Evolutionary conservation across 2,797 vertebrate species (phyloP).

Genomic region (Xenopus petersii): DNA sequence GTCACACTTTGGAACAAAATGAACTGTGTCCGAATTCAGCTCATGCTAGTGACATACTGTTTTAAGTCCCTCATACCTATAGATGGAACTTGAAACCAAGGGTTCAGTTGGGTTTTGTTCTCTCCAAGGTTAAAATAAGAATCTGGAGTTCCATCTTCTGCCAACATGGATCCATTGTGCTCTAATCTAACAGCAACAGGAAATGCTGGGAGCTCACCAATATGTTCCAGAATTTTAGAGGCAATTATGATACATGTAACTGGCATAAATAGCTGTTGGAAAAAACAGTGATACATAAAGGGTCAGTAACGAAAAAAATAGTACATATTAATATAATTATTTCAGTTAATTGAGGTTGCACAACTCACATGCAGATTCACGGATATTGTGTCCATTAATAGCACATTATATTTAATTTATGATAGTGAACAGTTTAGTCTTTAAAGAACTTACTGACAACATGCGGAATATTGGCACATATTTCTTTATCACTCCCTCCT

Average conservation of each 20-base stretch:
- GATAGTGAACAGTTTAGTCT: too few species aligned
- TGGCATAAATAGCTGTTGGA: slow-evolving; percentile 69
- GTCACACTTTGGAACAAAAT: too few species aligned
- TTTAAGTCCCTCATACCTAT: slow-evolving; percentile 61
- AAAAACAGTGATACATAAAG: too few species aligned
- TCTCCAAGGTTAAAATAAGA: slow-evolving; percentile 34
- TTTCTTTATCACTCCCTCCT: background rate
- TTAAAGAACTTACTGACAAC: slow-evolving; percentile 65
- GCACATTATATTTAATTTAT: too few species aligned
- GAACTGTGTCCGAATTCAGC: too few species aligned
- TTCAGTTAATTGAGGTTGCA: too few species aligned
- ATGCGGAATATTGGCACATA: slow-evolving; percentile 59
- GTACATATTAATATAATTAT: too few species aligned
- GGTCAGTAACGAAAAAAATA: too few species aligned
- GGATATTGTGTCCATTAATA: too few species aligned
- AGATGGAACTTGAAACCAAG: slow-evolving; percentile 72
- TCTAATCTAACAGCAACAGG: slow-evolving; percentile 13
- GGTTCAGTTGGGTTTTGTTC: slow-evolving; percentile 51
- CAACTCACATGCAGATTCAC: too few species aligned
- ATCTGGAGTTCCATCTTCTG: background rate
- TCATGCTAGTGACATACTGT: background rate
- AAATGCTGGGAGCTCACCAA: slow-evolving; percentile 43
- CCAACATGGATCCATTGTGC: background rate
- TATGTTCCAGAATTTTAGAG: slow-evolving; percentile 60
- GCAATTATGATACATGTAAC: slow-evolving; percentile 64